These are phyloP conservation scores for Chaetodon trifascialis DNA, from an alignment of 2,113 vertebrate species.

Conservation along the genomic window DNA sequence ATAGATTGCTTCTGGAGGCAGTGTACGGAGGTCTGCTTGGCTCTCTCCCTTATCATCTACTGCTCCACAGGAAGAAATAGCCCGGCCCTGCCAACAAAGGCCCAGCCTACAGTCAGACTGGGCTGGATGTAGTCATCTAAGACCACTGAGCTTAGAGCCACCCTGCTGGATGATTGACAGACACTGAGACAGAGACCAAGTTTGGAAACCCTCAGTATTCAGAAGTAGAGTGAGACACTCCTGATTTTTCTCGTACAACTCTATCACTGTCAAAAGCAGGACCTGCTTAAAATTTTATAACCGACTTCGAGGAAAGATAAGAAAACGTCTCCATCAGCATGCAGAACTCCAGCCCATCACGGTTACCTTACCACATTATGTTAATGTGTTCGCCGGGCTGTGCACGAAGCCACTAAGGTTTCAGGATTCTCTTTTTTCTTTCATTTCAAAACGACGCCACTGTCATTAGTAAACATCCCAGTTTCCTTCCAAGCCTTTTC, in stretches of 20 bases:
- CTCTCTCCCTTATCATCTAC: conserved; percentile 37
- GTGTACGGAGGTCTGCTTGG: conserved; percentile 27
- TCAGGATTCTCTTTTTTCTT: not conserved
- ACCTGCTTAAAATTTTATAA: not conserved
- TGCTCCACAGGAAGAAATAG: conserved; percentile 39
- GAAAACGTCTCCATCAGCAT: conserved; percentile 3
- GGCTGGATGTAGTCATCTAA: conserved; percentile 8
- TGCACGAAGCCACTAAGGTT: conserved; percentile 41
- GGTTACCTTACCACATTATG: conserved; percentile 39
- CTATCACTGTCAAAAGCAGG: not conserved
- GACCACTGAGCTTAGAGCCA: conserved; percentile 27
- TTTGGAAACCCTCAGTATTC: not conserved
- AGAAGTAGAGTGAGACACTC: not conserved
- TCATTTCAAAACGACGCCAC: conserved; percentile 27
- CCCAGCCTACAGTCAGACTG: conserved; percentile 11
- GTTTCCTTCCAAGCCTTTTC: conserved; percentile 53
- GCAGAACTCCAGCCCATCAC: conserved; percentile 25
- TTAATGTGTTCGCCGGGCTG: conserved; percentile 44
- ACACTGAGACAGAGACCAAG: not conserved
- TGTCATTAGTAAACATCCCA: conserved; percentile 71
- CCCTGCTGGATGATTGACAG: conserved; percentile 6
- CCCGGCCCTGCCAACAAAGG: conserved; percentile 15
- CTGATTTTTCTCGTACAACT: not conserved
- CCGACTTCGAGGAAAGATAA: not conserved
- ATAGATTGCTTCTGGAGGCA: conserved; percentile 54